Base-by-base conservation (phyloP, 2,113 vertebrate species). In the Myodes glareolus region DNA sequence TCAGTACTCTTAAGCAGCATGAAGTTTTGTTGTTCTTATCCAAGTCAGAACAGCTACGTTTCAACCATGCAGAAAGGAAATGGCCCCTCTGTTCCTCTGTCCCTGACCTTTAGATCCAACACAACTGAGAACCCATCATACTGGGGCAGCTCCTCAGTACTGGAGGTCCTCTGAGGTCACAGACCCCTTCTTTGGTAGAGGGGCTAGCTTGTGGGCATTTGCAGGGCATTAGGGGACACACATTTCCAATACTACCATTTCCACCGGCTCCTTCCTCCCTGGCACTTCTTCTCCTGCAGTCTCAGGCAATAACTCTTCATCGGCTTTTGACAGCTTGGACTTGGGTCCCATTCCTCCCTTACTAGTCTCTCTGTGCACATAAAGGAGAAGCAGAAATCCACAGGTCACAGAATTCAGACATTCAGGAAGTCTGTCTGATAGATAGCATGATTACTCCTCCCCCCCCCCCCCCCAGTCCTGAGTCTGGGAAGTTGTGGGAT, bases 311-410 rank as follows among this genome's bases (percentile, higher is more conserved):
- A 45, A 47, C 25, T 77, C 75, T 75, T 21, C 45, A 70, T n/a
- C 68, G n/a, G n/a, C 33, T 72, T 17, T 72, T 70, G 33, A 1
- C 33, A 70, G 68, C 50, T 50, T 75, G 9, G n/a, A 4, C 12
- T 47, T 31, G 92, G 39, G 11, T 36, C 33, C 45, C 36, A 67
- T 5, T 1, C 16, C 47, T 88, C 39, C 6, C 1, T 0, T 9
- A 0, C 29, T 33, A 96, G 13, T 55, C 95, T 98, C 73, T 97
- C 87, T 77, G 36, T 86, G n/a, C 12, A 39, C 65, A 4, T 1
- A 2, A 0, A 94, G 29, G 8, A 97, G 77, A 72, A 94, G 39
- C 61, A 95, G 73, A 31, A 95, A 67, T 7, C 92, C 90, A 84
- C 21, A 94, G 72, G 27, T 23, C 65, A 94, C 2, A 1, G 39